Percentiles rank a stretch among this genome's conserved stretches.
phyloP scores from a whole-genome alignment of 2,888 invertebrate species.

The Graphium colonna region DNA sequence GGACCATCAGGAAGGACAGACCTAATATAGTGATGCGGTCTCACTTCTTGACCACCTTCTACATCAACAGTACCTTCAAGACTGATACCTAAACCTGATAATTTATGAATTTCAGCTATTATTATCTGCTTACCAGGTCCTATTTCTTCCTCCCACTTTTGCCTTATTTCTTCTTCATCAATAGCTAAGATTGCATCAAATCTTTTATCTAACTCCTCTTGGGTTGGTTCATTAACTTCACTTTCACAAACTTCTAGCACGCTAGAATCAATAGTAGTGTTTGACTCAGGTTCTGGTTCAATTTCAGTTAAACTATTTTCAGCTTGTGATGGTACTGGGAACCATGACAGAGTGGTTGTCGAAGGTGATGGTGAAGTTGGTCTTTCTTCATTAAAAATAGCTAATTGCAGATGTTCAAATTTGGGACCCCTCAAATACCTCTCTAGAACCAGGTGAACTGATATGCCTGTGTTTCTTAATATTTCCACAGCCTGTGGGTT shows the following conservation, averaged over 20 bases:
- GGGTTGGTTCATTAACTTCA: conserved; percentile 70
- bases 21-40: conserved; percentile 99
- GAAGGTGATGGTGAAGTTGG: conserved; percentile 86
- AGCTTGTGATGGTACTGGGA: conserved; percentile 87
- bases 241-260: conserved; percentile 79
- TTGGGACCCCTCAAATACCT: conserved; percentile 96
- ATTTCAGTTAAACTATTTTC: conserved; percentile 81
- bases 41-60: conserved; percentile 96
- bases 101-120: conserved; percentile 94
- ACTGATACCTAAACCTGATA: conserved; percentile 97
- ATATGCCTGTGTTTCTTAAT: conserved; percentile 94
- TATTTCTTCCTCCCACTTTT: conserved; percentile 89
- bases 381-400: conserved; percentile 83
- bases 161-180: conserved; percentile 83
- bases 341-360: conserved; percentile 90
- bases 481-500: conserved; percentile 98
- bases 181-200: conserved; percentile 81
- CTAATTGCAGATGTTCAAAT: conserved; percentile 94
- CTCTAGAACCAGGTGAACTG: conserved; percentile 93
- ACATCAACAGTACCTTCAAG: conserved; percentile 99
- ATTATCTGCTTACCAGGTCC: conserved; percentile 92
- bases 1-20: conserved; percentile 98
- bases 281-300: conserved; percentile 89
- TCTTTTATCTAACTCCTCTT: conserved; percentile 68
- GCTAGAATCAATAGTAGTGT: conserved; percentile 89